Conservation (phyloP, 64 coral and sea anemone genomes). For the Cladopsammia gracilis region DNA sequence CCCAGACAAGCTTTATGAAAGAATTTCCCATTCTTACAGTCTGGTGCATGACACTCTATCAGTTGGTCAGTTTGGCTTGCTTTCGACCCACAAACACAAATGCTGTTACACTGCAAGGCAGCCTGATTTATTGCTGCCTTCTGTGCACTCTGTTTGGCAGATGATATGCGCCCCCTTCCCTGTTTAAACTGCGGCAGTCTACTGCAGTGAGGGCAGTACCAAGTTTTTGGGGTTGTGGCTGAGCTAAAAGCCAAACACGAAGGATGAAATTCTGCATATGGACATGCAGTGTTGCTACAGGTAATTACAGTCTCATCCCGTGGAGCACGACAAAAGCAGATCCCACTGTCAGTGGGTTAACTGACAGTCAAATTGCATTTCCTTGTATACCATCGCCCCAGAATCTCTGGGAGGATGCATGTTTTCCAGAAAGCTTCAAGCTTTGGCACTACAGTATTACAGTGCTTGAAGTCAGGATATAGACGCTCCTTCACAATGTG, state of each 20-base stretch:
- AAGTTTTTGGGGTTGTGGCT: conserved; percentile 9
- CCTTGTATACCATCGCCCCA: conserved; percentile 68
- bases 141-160: conserved; percentile 30
- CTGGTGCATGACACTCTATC: conserved; percentile 30
- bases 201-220: conserved; percentile 35
- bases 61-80: conserved; percentile 8
- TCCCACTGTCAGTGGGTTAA: not conserved
- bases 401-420: conserved; percentile 65
- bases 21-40: not conserved
- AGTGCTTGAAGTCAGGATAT: conserved; percentile 33
- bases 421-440: conserved; percentile 57
- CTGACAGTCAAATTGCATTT: conserved; percentile 14
- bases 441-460: conserved; percentile 49
- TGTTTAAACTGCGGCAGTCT: conserved; percentile 9
- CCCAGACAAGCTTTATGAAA: not conserved
- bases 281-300: conserved; percentile 34
- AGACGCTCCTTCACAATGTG: conserved; percentile 6
- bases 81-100: conserved; percentile 30
- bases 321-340: conserved; percentile 24
- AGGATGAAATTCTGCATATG: conserved; percentile 24
- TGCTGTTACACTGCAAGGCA: conserved; percentile 16
- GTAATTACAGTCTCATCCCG: conserved; percentile 10
- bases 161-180: conserved; percentile 9
- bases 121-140: conserved; percentile 12
- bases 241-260: conserved; percentile 41